A percentile compares a stretch with the other conserved stretches of the same genome.
These are phyloP conservation scores for Neoaliturus tenellus DNA, from an alignment of 2,888 invertebrate genomes.

Conservation along the genomic window DNA sequence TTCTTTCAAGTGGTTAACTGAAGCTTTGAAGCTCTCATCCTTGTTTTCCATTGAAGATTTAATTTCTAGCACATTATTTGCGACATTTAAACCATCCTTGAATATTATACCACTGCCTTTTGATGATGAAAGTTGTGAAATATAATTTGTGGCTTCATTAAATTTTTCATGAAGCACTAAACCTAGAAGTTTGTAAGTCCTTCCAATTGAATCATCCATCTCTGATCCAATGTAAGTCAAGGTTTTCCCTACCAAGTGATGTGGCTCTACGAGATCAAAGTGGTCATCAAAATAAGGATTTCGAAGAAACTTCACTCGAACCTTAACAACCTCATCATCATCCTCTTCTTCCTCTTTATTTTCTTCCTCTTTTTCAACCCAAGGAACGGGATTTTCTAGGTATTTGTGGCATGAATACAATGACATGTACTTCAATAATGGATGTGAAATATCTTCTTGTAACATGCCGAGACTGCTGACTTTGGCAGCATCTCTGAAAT, in stretches of 20 bases:
- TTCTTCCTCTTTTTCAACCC: conserved; percentile 70
- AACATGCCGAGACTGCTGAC: conserved; percentile 89
- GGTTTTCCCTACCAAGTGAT: conserved; percentile 89
- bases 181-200: conserved; percentile 80
- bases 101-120: conserved; percentile 70
- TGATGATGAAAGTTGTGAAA: conserved; percentile 64
- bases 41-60: conserved; percentile 22
- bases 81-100: conserved; percentile 71
- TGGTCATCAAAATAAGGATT: conserved; percentile 94
- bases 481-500: conserved; percentile 84
- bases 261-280: conserved; percentile 86
- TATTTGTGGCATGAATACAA: conserved; percentile 86
- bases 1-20: neutral
- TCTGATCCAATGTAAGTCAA: conserved; percentile 79
- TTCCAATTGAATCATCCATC: conserved; percentile 72
- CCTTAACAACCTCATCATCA: conserved; percentile 79
- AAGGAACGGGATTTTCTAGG: conserved; percentile 75
- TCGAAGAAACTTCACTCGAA: conserved; percentile 86
- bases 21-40: neutral
- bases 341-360: conserved; percentile 71
- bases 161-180: conserved; percentile 81
- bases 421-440: conserved; percentile 81
- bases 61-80: conserved; percentile 70
- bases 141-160: conserved; percentile 72
- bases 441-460: conserved; percentile 89